These are phyloP conservation scores for Lithosia quadra DNA, from an alignment of 2,888 invertebrate genomes.

Conservation along the genomic window DNA sequence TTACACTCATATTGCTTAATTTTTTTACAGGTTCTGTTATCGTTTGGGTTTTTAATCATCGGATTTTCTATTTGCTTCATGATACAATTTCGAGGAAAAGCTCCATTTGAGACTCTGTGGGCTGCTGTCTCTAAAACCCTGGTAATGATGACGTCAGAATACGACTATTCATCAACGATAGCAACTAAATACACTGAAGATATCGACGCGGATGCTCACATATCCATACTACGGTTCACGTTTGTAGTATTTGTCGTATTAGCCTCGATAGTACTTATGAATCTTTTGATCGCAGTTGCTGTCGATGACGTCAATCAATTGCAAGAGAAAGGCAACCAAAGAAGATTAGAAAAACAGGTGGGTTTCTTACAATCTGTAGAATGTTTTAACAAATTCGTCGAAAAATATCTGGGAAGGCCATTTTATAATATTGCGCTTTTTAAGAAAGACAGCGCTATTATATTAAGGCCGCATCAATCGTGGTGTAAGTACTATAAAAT, in stretches of 20 bases:
- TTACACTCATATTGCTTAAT: neutral
- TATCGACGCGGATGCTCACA: constrained; percentile 64
- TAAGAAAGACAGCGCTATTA: constrained; percentile 2
- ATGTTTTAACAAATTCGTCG: constrained; percentile 32
- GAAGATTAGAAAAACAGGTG: constrained; percentile 83
- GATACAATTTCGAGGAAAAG: constrained; percentile 80
- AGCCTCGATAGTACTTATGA: constrained; percentile 86
- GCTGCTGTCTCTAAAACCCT: constrained; percentile 83
- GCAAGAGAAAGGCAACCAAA: constrained; percentile 83
- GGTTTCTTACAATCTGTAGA: constrained; percentile 72
- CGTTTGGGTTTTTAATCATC: constrained; percentile 80
- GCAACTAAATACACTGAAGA: constrained; percentile 61
- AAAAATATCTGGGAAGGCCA: constrained; percentile 21
- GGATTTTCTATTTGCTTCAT: constrained; percentile 86
- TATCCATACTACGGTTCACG: constrained; percentile 75
- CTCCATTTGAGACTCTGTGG: constrained; percentile 81
- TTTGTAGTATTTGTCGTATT: constrained; percentile 83
- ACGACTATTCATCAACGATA: constrained; percentile 82
- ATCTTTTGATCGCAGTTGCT: constrained; percentile 85
- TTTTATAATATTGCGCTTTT: neutral
- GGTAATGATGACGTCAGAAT: constrained; percentile 88
- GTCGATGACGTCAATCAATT: constrained; percentile 86
- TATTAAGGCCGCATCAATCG: constrained; percentile 30
- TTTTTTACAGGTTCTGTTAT: constrained; percentile 81
- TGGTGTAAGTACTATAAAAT: constrained; percentile 53